Evolutionary conservation across 2,888 invertebrate species (phyloP), one percentile per base, ranked within the genome.

Genomic region (Nebria brevicollis): DNA sequence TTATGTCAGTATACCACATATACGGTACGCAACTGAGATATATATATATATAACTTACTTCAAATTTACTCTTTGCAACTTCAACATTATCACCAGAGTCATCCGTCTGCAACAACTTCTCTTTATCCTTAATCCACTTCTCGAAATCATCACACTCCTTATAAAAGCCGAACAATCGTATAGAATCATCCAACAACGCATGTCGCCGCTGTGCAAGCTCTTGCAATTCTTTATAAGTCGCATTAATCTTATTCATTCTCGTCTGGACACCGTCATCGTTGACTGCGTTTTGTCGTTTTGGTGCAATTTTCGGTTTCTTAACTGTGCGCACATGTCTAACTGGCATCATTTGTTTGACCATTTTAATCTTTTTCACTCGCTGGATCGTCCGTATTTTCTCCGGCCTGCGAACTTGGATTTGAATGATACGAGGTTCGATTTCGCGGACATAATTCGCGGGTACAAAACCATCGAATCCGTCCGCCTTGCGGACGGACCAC

Each of bases 61-160:
- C 98, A 88, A 98, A 98, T 89, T 98, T 98, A 87, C 97, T 93
- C 89, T 96, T 96, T 42, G 97, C 97, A 68, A 95, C 96, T 85
- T 97, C 97, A 11, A 98, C 97, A 85, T 95, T 96, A 84, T 98
- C 97, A 13, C 93, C 93, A 0, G 94, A 93, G 83, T 98, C 97
- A 75, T 96, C 95, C 3, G 94, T 92, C 72, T 95, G 91, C 78
- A 98, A 91, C 90, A 98, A 92, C 86, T 95, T 94, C 87, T 98
- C 98, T 89, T 98, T 98, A 84, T 98, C 98, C 86, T 94, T 95
- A 89, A 98, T 97, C 98, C 99, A 99, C 85, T 94, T 94, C 89
- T 98, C 98, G 87, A 99, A 98, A 89, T 98, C 98, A 86, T 98
- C 98, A 89, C 99, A 99, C 87, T 99, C 98, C 10, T 96, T 93